A percentile compares a stretch with the other conserved stretches of the same genome.
phyloP scores from a whole-genome alignment of 2,113 vertebrate species.

The Megalops atlanticus region DNA sequence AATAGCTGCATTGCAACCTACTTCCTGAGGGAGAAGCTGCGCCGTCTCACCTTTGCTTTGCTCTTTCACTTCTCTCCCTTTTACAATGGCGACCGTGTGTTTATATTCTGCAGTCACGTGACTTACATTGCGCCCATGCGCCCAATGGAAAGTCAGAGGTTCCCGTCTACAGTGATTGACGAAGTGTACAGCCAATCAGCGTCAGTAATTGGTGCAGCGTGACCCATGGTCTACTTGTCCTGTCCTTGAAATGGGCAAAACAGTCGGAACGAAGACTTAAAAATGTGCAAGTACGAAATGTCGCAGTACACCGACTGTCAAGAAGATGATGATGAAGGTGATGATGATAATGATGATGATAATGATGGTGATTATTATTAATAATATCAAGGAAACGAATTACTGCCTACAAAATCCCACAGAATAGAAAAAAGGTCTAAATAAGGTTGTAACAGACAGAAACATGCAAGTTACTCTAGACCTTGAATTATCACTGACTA shows the following conservation, averaged over 20 bases:
- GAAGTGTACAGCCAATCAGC: slow-evolving; percentile 2
- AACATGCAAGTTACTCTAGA: too few relatives aligned
- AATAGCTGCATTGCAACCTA: not conserved
- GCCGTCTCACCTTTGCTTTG: slow-evolving; percentile 57
- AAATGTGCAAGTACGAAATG: too few relatives aligned
- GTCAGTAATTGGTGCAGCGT: not conserved
- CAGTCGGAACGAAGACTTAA: too few relatives aligned
- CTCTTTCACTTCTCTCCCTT: slow-evolving; percentile 39
- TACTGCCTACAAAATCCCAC: too few relatives aligned
- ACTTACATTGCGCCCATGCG: slow-evolving; percentile 28
- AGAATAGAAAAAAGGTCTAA: too few relatives aligned
- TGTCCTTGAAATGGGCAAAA: not conserved
- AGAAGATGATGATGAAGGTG: too few relatives aligned
- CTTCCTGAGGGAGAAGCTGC: not conserved
- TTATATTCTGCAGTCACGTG: slow-evolving; percentile 60
- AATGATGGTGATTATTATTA: too few relatives aligned
- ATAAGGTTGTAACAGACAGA: too few relatives aligned
- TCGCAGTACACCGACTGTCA: too few relatives aligned
- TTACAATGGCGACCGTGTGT: slow-evolving; percentile 59
- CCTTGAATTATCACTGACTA: too few relatives aligned
- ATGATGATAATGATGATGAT: too few relatives aligned
- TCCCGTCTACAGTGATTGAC: slow-evolving; percentile 12
- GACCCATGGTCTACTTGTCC: not conserved
- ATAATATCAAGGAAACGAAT: too few relatives aligned
- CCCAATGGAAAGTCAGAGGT: slow-evolving; percentile 10